Percentiles rank a stretch among this genome's conserved stretches.
These are phyloP conservation scores for Akabosia matsudoensis DNA, from an alignment of 1,140 invertebrate species.

Conservation along the genomic window DNA sequence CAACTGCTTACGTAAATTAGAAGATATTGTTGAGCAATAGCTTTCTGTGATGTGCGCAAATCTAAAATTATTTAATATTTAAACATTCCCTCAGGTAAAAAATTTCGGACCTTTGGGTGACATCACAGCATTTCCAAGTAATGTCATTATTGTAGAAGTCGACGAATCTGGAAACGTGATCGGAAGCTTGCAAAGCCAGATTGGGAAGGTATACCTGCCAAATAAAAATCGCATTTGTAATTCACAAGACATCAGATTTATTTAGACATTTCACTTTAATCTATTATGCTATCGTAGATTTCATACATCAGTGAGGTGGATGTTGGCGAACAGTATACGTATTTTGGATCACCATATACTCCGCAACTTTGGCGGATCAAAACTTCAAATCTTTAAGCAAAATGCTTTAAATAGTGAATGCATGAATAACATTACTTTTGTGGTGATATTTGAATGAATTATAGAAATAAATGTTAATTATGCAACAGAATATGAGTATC, in stretches of 20 bases:
- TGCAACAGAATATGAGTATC: too few species aligned
- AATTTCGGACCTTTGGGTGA: slow-evolving; percentile 24
- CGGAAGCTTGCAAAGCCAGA: slow-evolving; percentile 26
- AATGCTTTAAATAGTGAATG: too few species aligned
- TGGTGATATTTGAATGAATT: too few species aligned
- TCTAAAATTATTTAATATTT: background rate
- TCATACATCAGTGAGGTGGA: slow-evolving; percentile 27
- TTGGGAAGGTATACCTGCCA: slow-evolving; percentile 21
- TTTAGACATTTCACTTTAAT: too few species aligned
- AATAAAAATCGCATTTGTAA: background rate
- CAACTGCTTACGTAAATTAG: background rate
- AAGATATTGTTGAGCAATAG: too few species aligned
- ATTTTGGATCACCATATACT: slow-evolving; percentile 29
- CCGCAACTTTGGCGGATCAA: slow-evolving; percentile 34
- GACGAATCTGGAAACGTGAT: slow-evolving; percentile 35
- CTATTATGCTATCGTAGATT: too few species aligned
- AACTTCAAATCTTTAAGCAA: background rate
- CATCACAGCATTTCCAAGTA: background rate
- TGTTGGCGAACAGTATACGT: slow-evolving; percentile 29
- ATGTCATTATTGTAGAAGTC: slow-evolving; percentile 32
- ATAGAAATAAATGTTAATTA: too few species aligned
- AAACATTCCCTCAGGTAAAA: background rate
- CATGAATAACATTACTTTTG: too few species aligned
- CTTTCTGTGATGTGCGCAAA: background rate
- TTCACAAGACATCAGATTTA: too few species aligned